phyloP scores from a whole-genome alignment of 2,888 invertebrate species.

The Lasioglossum zephyrum region DNA sequence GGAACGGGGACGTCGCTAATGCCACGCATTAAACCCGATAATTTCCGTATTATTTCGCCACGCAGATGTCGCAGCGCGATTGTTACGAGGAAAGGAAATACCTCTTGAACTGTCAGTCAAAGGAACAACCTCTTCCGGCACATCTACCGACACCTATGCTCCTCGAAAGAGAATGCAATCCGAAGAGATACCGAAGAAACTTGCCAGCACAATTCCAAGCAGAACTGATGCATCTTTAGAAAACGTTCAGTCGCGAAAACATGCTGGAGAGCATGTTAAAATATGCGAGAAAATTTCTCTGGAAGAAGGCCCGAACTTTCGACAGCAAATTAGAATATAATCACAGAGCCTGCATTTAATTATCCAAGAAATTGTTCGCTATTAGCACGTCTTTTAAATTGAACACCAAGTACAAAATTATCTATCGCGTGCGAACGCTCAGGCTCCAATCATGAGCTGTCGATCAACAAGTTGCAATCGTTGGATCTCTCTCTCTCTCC shows the following conservation, averaged over 20 bases:
- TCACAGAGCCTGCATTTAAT: background rate
- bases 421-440: constrained; percentile 1
- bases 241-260: background rate
- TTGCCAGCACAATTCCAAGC: no score
- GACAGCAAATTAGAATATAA: background rate
- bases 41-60: constrained; percentile 23
- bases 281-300: background rate
- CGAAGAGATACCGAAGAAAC: no score
- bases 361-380: background rate
- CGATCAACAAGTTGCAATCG: constrained; percentile 16
- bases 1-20: constrained; percentile 16
- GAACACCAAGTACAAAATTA: background rate
- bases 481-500: background rate
- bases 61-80: constrained; percentile 5
- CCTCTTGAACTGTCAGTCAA: constrained; percentile 19
- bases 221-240: background rate
- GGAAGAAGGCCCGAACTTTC: background rate
- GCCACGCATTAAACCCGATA: constrained; percentile 22
- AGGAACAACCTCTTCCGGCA: background rate
- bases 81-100: constrained; percentile 30
- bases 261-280: background rate
- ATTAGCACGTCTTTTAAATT: background rate
- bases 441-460: constrained; percentile 1
- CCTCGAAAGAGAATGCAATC: no score
- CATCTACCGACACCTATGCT: background rate